Conservation (phyloP, 2,888 invertebrate species). For the Pyralis farinalis region DNA sequence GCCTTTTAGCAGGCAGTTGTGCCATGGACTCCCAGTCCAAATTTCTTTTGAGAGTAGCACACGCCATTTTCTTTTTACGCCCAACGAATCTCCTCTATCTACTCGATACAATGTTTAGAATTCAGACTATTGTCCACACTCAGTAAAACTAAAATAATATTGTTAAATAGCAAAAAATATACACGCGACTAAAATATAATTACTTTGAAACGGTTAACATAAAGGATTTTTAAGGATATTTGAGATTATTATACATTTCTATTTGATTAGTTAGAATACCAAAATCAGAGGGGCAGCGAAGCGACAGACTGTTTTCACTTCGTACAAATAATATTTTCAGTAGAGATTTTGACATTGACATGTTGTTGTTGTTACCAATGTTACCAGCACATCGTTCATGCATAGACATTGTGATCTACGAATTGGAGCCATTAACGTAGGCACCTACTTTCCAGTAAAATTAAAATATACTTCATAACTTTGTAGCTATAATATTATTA, state of each 20-base stretch:
- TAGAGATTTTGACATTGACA: constrained; percentile 54
- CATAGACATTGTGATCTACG: too few species aligned
- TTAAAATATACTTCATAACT: too few species aligned
- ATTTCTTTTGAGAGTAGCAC: constrained; percentile 97
- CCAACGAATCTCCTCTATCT: constrained; percentile 75
- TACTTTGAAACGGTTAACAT: constrained; percentile 40
- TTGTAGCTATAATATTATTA: too few species aligned
- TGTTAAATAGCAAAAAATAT: constrained; percentile 39
- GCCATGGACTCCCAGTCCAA: constrained; percentile 97
- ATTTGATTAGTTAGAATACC: constrained; percentile 54
- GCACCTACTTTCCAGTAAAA: too few species aligned
- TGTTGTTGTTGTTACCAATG: constrained; percentile 40
- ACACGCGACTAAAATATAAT: constrained; percentile 44
- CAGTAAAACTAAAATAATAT: constrained; percentile 56
- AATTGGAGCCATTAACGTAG: too few species aligned
- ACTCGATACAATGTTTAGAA: constrained; percentile 47
- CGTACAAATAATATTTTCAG: too few species aligned
- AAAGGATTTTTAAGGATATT: constrained; percentile 59
- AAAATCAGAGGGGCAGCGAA: constrained; percentile 41
- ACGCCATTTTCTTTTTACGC: constrained; percentile 93
- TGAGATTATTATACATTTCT: constrained; percentile 52
- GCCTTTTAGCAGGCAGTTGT: constrained; percentile 92
- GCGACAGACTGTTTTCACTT: constrained; percentile 62
- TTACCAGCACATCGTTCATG: too few species aligned
- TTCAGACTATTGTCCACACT: constrained; percentile 47